Base-by-base conservation (phyloP, 2,797 vertebrate species). In the Chrysocyon brachyurus region DNA sequence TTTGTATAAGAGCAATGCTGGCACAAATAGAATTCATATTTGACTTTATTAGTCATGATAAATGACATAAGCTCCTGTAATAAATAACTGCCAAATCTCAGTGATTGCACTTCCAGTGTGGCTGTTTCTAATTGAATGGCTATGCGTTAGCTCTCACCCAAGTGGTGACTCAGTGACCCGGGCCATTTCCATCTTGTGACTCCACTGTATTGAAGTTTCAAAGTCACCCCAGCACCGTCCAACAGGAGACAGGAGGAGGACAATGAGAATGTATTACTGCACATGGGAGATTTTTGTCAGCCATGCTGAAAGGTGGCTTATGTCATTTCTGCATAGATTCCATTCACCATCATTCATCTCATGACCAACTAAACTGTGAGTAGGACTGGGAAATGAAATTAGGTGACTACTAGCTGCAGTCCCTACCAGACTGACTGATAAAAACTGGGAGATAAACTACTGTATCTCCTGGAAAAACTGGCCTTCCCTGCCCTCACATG, bases 21-120 rank as follows among this genome's bases (percentile, higher is more conserved):
- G 36, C 40, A 0, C 77, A 89, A 89, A 96, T 79, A 77, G 49
- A 88, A 92, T 90, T 87, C 59, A 87, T 87, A 92, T 82, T 87
- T 72, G 85, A 81, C n/a, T 63, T 21, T n/a, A 46, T 86, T 59
- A 36, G 4, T 81, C 70, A 91, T n/a, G 64, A 49, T 72, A 73
- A 97, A 61, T 40, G 66, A 75, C 36, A 77, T 40, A 82, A 86
- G 54, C 24, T 87, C 56, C 64, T 59, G 9, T 36, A 90, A 88
- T n/a, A 79, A 79, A 21, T 31, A 94, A 56, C 17, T 16, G 28
- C 79, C 14, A 81, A 40, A 54, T 90, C 9, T 92, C 52, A 56
- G 79, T 4, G 5, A 70, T 40, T 77, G 83, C 36, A 36, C 87
- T 5, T 19, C 21, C 33, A 54, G 3, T 49, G 21, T 72, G 26